Percentiles rank a stretch among this genome's conserved stretches.
Evolutionary conservation across 2,797 vertebrate species (phyloP).

Genomic region (Falco naumanni): DNA sequence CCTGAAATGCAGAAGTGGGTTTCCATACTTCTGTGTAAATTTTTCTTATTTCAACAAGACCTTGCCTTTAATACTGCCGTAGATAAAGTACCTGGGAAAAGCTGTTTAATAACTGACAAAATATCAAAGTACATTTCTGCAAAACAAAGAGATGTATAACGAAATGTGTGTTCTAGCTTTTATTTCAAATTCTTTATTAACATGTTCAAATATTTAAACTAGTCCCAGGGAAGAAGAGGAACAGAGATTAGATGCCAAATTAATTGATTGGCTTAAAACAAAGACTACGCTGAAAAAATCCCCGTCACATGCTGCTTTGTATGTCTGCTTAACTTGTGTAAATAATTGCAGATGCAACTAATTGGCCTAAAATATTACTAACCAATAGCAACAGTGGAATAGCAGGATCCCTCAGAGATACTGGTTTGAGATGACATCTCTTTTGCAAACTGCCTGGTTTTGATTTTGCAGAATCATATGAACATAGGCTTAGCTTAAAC

Average conservation of each 20-base stretch:
- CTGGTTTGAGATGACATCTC: constrained; percentile 4
- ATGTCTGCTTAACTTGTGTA: constrained; percentile 13
- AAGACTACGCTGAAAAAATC: constrained; percentile 37
- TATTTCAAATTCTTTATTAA: constrained; percentile 55
- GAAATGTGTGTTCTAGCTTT: constrained; percentile 1
- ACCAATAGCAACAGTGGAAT: constrained; percentile 1
- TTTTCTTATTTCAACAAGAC: constrained; percentile 34
- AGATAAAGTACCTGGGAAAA: constrained; percentile 30
- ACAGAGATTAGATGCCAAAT: constrained; percentile 47
- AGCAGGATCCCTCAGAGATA: neutral
- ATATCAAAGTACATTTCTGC: neutral
- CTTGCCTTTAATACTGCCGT: neutral
- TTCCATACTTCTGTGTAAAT: neutral
- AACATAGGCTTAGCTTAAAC: neutral
- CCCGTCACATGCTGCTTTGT: neutral
- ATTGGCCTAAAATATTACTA: constrained; percentile 5
- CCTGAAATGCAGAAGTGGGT: neutral
- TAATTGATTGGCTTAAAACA: constrained; percentile 47
- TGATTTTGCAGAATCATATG: neutral
- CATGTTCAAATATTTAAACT: constrained; percentile 60
- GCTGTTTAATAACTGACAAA: constrained; percentile 41
- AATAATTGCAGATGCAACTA: constrained; percentile 45
- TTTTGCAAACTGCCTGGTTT: constrained; percentile 10
- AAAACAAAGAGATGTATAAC: constrained; percentile 47
- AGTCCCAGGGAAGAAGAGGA: constrained; percentile 24